phyloP scores from a whole-genome alignment of 2,113 vertebrate species.

The Zosterops lateralis region DNA sequence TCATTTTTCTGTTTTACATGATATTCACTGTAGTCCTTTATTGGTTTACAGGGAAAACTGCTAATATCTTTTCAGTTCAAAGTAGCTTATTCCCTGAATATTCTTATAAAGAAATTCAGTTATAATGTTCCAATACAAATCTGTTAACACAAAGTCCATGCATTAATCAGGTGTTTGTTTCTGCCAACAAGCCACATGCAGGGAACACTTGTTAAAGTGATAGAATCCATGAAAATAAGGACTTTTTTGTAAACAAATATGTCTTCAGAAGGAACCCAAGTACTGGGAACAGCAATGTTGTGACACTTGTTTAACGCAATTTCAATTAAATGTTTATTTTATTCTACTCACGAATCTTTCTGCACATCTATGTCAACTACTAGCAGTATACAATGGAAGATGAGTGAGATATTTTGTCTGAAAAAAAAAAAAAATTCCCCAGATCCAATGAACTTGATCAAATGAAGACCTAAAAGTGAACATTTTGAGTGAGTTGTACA shows the following conservation, averaged over 20 bases:
- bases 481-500: neutral
- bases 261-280: neutral
- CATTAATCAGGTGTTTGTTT: neutral
- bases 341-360: neutral
- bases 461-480: neutral
- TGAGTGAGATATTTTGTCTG: neutral
- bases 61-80: constrained; percentile 20
- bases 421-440: neutral
- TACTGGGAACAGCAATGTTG: neutral
- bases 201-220: neutral
- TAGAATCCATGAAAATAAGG: neutral
- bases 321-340: neutral
- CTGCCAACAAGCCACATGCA: neutral
- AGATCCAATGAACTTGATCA: neutral
- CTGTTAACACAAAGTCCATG: neutral
- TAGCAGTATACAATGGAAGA: neutral
- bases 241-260: neutral
- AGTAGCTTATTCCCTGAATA: neutral
- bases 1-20: neutral
- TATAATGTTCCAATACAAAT: neutral
- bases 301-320: neutral
- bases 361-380: neutral
- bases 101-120: neutral
- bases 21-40: constrained; percentile 1
- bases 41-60: neutral